Conservation (phyloP, 2,888 invertebrate species). For the Drosophila meridiana region DNA sequence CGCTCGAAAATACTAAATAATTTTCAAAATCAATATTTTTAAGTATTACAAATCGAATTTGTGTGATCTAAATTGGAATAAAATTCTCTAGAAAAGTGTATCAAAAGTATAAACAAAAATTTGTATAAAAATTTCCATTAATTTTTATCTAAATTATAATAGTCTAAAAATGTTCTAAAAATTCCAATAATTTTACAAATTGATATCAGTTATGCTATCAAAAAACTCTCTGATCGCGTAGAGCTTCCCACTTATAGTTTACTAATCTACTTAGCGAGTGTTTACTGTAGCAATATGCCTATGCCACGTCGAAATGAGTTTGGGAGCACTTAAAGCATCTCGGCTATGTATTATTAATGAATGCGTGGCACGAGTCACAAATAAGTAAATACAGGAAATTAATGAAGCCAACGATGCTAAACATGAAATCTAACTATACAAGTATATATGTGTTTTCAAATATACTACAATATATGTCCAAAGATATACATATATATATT, state of each 20-base stretch:
- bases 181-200: neutral
- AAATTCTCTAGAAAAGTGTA: too few relatives aligned
- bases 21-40: too few relatives aligned
- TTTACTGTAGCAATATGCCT: neutral
- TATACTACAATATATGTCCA: neutral
- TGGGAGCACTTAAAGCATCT: constrained; percentile 2
- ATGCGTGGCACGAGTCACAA: constrained; percentile 48
- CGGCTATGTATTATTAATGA: constrained; percentile 52
- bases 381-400: constrained; percentile 71
- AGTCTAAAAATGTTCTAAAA: neutral
- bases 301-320: constrained; percentile 7
- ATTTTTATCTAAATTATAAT: too few relatives aligned
- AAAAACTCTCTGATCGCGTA: too few relatives aligned
- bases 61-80: too few relatives aligned
- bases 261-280: neutral
- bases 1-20: neutral
- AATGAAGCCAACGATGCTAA: constrained; percentile 26
- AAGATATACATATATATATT: neutral
- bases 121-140: too few relatives aligned
- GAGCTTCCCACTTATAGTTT: neutral
- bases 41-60: too few relatives aligned
- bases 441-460: neutral
- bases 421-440: constrained; percentile 2
- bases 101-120: too few relatives aligned
- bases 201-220: neutral